Evolutionary conservation across 92 coral and sea anemone genomes (phyloP), one percentile per base, ranked within the genome.

Genomic region (Scolanthus callimorphus): DNA sequence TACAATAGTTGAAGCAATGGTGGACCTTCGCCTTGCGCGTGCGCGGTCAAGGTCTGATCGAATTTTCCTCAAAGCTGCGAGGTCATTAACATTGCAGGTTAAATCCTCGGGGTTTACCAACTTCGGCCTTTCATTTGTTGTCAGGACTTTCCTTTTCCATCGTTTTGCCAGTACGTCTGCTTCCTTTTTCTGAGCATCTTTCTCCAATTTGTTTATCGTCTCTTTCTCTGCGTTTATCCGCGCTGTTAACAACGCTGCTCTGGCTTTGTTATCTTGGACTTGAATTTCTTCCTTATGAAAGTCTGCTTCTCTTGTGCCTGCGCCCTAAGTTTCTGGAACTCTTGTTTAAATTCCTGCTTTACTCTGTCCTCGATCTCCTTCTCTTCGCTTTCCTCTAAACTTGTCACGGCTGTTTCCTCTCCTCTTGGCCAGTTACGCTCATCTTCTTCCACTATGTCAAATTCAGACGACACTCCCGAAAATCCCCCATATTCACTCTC

Each of bases 11-110:
- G 80, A 52, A 4, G 63, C 67, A 0, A 83, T 46, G 11, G 80
- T 59, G 11, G 78, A 26, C 19, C 71, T 62, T 54, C 83, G 58
- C 41, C 95, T 72, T 22, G 88, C 89, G 28, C 81, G 74, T 10
- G 95, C 89, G 27, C 95, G 81, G 47, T 86, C 95, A 50, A 86
- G 57, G 28, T 86, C 82, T 6, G 85, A 71, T 25, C 83, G 95
- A 56, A 86, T 67, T 41, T 81, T 86, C 44, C 95, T 62, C 55
- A 86, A 45, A n/a, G 71, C 58, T 9, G 82, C 95, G 67, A 86
- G 44, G 24, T 86, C 95, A 23, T 51, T 67, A 2, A 70, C 44
- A 0, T 60, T 66, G 27, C 59, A 57, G 2, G 51, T 26, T 1
- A 11, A 6, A n/a, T n/a, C n/a, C n/a, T n/a, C n/a, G n/a, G n/a